These are phyloP conservation scores for Solea senegalensis DNA, from an alignment of 2,113 vertebrate genomes.

Conservation along the genomic window DNA sequence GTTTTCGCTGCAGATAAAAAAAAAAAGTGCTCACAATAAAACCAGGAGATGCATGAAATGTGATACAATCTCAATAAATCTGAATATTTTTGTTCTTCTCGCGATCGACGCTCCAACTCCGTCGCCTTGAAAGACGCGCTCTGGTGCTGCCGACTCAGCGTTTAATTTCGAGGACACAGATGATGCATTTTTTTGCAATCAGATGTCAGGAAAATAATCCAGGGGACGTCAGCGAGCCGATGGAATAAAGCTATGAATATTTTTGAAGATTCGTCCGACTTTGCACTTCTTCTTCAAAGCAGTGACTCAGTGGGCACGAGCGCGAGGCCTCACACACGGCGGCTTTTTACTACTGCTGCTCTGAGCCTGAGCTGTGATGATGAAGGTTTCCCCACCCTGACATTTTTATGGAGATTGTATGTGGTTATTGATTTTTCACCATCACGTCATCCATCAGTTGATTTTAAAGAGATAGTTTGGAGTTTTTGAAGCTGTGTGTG, in stretches of 20 bases:
- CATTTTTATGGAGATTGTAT: not conserved
- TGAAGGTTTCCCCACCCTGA: not conserved
- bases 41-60: constrained; percentile 18
- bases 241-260: constrained; percentile 36
- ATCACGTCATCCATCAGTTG: not conserved
- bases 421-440: not conserved
- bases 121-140: constrained; percentile 50
- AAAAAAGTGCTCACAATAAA: constrained; percentile 34
- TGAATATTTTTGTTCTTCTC: not conserved
- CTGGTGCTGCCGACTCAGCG: constrained; percentile 42
- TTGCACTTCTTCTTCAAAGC: constrained; percentile 46
- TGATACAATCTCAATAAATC: constrained; percentile 20
- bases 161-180: constrained; percentile 50
- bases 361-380: not conserved
- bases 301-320: not conserved
- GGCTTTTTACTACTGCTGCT: constrained; percentile 8
- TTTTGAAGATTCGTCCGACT: constrained; percentile 42
- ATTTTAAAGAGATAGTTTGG: not conserved
- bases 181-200: constrained; percentile 48
- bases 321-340: constrained; percentile 5
- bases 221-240: constrained; percentile 27
- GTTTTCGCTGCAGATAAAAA: constrained; percentile 1
- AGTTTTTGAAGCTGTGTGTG: too few relatives aligned
- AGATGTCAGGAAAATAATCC: constrained; percentile 35
- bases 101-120: constrained; percentile 28